Conservation (phyloP, 2,888 invertebrate genomes). For the Himalopsyche japonica region DNA sequence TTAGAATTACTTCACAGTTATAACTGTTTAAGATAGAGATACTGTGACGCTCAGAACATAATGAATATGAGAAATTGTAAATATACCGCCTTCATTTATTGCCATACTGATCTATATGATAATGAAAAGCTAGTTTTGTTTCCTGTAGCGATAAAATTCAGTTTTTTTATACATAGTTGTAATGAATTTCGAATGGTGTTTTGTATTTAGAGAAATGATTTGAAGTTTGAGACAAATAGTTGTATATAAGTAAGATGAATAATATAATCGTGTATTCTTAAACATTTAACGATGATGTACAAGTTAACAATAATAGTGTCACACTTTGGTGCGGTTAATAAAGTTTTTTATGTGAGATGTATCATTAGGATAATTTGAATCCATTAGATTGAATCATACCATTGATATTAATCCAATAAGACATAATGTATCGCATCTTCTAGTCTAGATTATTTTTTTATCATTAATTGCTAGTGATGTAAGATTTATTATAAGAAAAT, state of each 20-base stretch:
- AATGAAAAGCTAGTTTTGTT: too few species aligned
- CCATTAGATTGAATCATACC: background rate
- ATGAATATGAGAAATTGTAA: too few species aligned
- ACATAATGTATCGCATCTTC: background rate
- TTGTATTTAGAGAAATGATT: background rate
- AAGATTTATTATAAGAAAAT: background rate
- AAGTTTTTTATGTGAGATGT: background rate
- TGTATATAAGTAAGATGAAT: background rate
- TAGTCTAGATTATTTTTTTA: background rate
- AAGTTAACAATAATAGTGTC: background rate
- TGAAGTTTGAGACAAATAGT: background rate
- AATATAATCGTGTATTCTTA: background rate
- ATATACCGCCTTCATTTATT: too few species aligned
- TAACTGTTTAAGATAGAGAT: too few species aligned
- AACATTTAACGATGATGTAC: background rate
- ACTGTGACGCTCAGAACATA: too few species aligned
- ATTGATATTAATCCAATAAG: background rate
- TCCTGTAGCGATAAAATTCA: too few species aligned
- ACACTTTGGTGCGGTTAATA: background rate
- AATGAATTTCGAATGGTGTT: background rate
- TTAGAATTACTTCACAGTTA: too few species aligned
- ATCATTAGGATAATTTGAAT: background rate
- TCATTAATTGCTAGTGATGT: background rate
- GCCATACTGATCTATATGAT: too few species aligned
- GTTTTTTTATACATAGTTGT: background rate